Percentiles rank a stretch among this genome's conserved stretches.
Evolutionary conservation across 2,797 vertebrate species (phyloP).

Genomic region (Alca torda): DNA sequence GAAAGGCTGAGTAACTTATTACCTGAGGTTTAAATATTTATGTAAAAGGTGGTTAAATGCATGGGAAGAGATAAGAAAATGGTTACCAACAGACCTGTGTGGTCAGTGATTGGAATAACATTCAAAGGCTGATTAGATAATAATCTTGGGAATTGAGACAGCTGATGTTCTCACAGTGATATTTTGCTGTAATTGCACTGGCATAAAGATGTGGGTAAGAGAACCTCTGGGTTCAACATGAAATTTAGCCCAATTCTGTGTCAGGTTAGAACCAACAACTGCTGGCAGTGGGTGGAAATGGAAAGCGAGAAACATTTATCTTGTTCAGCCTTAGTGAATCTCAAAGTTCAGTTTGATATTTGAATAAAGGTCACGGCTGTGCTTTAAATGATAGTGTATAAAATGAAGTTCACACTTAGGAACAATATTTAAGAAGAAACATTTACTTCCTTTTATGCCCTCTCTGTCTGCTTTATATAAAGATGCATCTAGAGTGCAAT

Average conservation of each 20-base stretch:
- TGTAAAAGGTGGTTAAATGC: neutral
- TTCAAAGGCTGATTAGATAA: neutral
- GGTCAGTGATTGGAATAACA: neutral
- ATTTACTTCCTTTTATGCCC: neutral
- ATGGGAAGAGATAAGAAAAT: neutral
- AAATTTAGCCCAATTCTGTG: neutral
- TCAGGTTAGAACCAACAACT: neutral
- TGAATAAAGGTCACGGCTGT: neutral
- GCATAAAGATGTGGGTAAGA: neutral
- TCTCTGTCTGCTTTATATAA: neutral
- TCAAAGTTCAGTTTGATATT: neutral
- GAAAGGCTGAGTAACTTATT: neutral
- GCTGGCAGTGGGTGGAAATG: neutral
- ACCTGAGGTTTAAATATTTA: neutral
- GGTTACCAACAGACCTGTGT: neutral
- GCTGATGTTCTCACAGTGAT: neutral
- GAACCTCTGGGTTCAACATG: neutral
- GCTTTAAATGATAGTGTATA: neutral
- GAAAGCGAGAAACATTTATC: neutral
- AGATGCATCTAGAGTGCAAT: neutral
- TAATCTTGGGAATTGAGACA: neutral
- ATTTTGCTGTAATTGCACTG: neutral
- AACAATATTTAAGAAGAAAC: conserved; percentile 17
- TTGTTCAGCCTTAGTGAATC: neutral
- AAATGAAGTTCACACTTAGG: conserved; percentile 19